phyloP scores from a whole-genome alignment of 2,113 vertebrate species.

The Murina feae region DNA sequence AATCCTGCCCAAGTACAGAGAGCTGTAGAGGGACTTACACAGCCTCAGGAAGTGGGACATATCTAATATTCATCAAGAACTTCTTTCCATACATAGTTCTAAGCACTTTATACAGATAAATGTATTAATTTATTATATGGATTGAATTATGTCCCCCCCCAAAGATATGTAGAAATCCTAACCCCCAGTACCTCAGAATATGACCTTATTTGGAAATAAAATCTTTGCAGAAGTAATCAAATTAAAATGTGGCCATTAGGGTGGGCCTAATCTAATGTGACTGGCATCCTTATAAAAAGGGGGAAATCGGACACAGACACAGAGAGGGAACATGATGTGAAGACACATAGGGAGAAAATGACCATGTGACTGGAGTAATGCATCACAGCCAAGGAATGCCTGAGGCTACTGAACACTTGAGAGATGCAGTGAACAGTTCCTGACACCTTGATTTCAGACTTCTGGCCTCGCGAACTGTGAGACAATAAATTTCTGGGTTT shows the following conservation, averaged over 20 bases:
- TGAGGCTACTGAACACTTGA: neutral
- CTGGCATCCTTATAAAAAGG: neutral
- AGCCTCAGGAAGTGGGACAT: neutral
- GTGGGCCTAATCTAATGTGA: neutral
- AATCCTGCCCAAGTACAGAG: neutral
- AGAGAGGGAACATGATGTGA: neutral
- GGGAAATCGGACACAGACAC: neutral
- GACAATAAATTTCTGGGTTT: neutral
- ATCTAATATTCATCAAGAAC: neutral
- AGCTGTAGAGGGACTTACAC: neutral
- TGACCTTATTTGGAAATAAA: neutral
- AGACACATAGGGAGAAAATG: neutral
- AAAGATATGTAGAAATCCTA: neutral
- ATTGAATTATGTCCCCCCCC: neutral
- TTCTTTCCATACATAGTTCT: neutral
- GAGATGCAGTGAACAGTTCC: neutral
- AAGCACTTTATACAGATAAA: neutral
- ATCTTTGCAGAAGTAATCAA: neutral
- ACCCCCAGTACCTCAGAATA: neutral
- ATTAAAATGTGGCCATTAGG: neutral
- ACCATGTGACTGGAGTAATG: neutral
- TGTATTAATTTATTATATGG: neutral
- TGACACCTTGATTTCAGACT: neutral
- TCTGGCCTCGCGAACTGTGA: neutral
- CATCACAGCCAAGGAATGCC: neutral